phyloP scores from a whole-genome alignment of 2,113 vertebrate species.

The Anolis sagrei region DNA sequence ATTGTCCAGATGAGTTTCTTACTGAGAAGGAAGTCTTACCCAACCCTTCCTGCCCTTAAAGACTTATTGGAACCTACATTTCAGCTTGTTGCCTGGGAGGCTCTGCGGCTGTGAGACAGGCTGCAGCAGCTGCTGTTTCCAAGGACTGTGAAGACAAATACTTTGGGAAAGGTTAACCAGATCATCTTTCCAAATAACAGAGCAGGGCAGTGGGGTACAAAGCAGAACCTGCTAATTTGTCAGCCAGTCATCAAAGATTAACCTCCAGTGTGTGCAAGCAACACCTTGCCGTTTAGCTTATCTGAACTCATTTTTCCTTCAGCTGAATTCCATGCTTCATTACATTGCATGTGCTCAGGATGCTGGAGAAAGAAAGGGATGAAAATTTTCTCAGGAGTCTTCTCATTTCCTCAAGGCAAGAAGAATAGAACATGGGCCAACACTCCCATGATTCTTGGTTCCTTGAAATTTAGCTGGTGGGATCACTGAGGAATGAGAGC shows the following conservation, averaged over 20 bases:
- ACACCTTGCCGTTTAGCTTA: not conserved
- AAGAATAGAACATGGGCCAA: not conserved
- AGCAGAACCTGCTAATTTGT: conserved; percentile 61
- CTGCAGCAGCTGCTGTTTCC: conserved; percentile 73
- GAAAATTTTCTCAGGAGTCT: not conserved
- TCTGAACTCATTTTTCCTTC: not conserved
- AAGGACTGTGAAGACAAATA: conserved; percentile 60
- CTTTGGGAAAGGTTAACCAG: conserved; percentile 73
- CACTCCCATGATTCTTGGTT: not conserved
- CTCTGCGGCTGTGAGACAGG: conserved; percentile 41
- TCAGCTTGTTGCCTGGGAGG: conserved; percentile 52
- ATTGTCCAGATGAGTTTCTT: not conserved
- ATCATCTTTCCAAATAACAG: conserved; percentile 73
- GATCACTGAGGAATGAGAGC: not conserved
- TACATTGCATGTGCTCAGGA: not conserved
- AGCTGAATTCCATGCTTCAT: not conserved
- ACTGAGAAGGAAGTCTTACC: conserved; percentile 40
- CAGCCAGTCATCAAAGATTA: conserved; percentile 38
- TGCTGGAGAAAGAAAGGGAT: not conserved
- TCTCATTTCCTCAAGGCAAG: not conserved
- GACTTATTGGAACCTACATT: conserved; percentile 8
- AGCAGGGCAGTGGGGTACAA: conserved; percentile 60
- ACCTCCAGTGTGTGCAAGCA: not conserved
- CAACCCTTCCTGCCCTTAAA: conserved; percentile 46
- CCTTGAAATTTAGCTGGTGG: not conserved